Base-by-base conservation (phyloP, 2,888 invertebrate genomes). In the Cetonia aurata region DNA sequence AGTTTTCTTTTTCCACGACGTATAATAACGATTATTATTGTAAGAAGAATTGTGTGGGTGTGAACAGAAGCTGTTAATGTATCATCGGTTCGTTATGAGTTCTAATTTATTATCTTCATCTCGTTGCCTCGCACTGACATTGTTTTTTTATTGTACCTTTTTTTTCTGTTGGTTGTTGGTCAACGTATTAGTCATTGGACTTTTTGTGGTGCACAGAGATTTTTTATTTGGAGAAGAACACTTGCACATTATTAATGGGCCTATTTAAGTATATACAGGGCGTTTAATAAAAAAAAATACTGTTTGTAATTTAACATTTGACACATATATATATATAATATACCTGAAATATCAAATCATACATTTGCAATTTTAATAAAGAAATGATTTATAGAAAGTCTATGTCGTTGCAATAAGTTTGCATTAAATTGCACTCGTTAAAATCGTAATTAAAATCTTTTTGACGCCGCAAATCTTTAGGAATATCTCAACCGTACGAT, bases 91-190 rank as follows among this genome's bases (percentile, higher is more conserved):
- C 65, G 56, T 73, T 69, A 67, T 37, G 53, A 56, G 17, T 41
- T 52, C 31, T 65, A 67, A 73, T 73, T 71, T 73, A 73, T 73
- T 62, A 55, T 60, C 37, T 37, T 37, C 37, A 37, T 37, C 1
- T 25, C 41, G 56, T 48, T 65, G 62, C 25, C n/a, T 50, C 46
- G 33, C 37, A 65, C 15, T 50, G 52, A 65, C 62, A 72, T 65
- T 68, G 53, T 71, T 70, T 71, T 71, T 71, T 71, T 59, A 65
- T 65, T 68, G n/a, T 13, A 67, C 41, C 52, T 25, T 67, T 62
- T 71, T 68, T 62, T 71, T 68, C 56, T 37, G 67, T 19, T 17
- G 17, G 37, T 33, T 25, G 25, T 37, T 65, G 62, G 46, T 55
- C 60, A 37, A 67, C 41, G 70, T 37, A 62, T 72, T 72, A 72